Evolutionary conservation across 2,113 vertebrate genomes (phyloP), one percentile per base, ranked within the genome.

Genomic region (Pluvianellus socialis): DNA sequence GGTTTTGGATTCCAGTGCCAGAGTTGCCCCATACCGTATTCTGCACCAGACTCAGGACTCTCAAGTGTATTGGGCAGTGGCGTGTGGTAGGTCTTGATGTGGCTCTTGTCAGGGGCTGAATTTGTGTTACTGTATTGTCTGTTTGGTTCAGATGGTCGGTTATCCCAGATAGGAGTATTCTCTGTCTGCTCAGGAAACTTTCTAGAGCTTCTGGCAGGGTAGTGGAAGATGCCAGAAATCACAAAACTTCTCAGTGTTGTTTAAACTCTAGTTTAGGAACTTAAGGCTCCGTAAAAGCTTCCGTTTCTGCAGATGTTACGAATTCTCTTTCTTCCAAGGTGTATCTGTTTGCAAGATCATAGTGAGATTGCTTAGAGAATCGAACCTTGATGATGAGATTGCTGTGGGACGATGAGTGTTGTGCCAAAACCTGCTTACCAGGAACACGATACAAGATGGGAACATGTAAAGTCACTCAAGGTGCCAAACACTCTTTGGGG

Each of bases 1-100:
- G 58, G 99, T 99, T 79, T 97, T 99, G 97, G 99, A 99, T 98
- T 99, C 99, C 65, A 99, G 99, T 44, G 99, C 99, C 81, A 98
- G 99, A 11, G 99, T 99, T 53, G 99, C 99, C n/a, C 99, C 99
- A 0, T 99, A 99, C 97, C 98, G 99, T 74, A 99, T 99, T 91
- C 98, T 99, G 70, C 99, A 99, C 61, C 99, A 99, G 98, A 99
- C 99, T 4, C 99, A 99, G 47, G 99, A 99, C 96, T 99, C 99
- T 4, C 99, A 99, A 97, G 96, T 99, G 95, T 99, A 99, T 94
- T 99, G 99, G 99, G 99, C 98, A 70, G 99, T 99, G 30, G 99
- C 99, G 0, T 99, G 99, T 53, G 99, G 99, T 99, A 95, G 85
- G 99, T 98, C 24, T 26, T n/a, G 32, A 9, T 45, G 38, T 84